Evolutionary conservation across 2,888 invertebrate genomes (phyloP), one percentile per base, ranked within the genome.

Genomic region (Caenorhabditis sulstoni): DNA sequence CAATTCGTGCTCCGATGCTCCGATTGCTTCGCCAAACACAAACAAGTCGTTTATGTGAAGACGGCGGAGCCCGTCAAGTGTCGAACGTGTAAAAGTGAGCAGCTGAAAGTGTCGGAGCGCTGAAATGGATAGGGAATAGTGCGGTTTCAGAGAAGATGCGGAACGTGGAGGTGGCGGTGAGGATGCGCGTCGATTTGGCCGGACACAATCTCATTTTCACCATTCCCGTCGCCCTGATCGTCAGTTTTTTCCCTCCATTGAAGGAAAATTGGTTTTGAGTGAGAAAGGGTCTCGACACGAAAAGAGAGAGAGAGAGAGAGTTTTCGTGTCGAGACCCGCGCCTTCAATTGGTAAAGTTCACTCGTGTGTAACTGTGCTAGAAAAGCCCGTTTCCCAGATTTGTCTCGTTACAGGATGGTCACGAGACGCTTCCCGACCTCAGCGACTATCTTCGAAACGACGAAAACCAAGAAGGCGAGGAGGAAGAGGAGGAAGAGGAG

Each of bases 201-300:
- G 50, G 50, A 4, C 39, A 39, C 39, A 49, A 62, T 14, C 14
- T 39, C 37, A 50, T 62, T 39, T 62, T 62, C n/a, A 47, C 49
- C 5, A 37, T 62, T n/a, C 62, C 62, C 1, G 20, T 49, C 8
- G 5, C 8, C 0, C 44, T 58, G 7, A 12, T 58, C 11, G 58
- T 58, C 14, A 41, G 57, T 55, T 37, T 4, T n/a, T n/a, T n/a
- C n/a, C n/a, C n/a, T n/a, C n/a, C n/a, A n/a, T n/a, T n/a, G n/a
- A n/a, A n/a, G n/a, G n/a, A n/a, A n/a, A 29, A 52, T 11, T 9
- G 8, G n/a, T 16, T 23, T 23, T 16, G 7, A 11, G 12, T 9
- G n/a, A 52, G 3, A n/a, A n/a, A n/a, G n/a, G n/a, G n/a, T n/a
- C n/a, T n/a, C n/a, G n/a, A n/a, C n/a, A n/a, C n/a, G n/a, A n/a